These are phyloP conservation scores for Tholera decimalis DNA, from an alignment of 2,888 invertebrate genomes.

Conservation along the genomic window DNA sequence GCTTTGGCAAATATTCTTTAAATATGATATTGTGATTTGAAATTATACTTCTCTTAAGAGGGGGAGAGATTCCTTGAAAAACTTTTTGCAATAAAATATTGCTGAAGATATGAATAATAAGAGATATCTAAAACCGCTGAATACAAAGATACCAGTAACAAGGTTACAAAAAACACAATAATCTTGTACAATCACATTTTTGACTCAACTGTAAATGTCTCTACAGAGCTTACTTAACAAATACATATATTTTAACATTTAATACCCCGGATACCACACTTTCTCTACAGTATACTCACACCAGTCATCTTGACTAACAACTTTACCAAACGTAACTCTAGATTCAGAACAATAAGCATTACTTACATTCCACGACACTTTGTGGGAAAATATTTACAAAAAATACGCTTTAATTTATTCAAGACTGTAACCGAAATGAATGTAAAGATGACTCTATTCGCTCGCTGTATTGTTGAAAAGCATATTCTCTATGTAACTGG, in stretches of 20 bases:
- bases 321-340: slow-evolving; percentile 59
- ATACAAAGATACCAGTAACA: not conserved
- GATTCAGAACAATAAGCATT: slow-evolving; percentile 64
- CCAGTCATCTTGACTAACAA: slow-evolving; percentile 47
- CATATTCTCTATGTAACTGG: slow-evolving; percentile 66
- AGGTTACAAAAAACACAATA: not conserved
- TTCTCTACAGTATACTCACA: slow-evolving; percentile 51
- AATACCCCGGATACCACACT: slow-evolving; percentile 47
- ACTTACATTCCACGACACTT: slow-evolving; percentile 64
- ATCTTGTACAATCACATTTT: slow-evolving; percentile 21
- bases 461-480: slow-evolving; percentile 74
- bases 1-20: not conserved
- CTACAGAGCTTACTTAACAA: slow-evolving; percentile 19
- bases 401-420: slow-evolving; percentile 74
- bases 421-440: slow-evolving; percentile 72
- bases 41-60: not conserved
- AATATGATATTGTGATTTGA: not conserved
- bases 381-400: slow-evolving; percentile 66
- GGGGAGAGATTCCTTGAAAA: not conserved
- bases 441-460: slow-evolving; percentile 81
- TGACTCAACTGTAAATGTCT: slow-evolving; percentile 16
- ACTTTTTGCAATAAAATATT: not conserved
- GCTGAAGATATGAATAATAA: not conserved
- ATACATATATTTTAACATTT: slow-evolving; percentile 45
- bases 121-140: not conserved